phyloP scores from a whole-genome alignment of 2,113 vertebrate genomes.

The Thomomys bottae region DNA sequence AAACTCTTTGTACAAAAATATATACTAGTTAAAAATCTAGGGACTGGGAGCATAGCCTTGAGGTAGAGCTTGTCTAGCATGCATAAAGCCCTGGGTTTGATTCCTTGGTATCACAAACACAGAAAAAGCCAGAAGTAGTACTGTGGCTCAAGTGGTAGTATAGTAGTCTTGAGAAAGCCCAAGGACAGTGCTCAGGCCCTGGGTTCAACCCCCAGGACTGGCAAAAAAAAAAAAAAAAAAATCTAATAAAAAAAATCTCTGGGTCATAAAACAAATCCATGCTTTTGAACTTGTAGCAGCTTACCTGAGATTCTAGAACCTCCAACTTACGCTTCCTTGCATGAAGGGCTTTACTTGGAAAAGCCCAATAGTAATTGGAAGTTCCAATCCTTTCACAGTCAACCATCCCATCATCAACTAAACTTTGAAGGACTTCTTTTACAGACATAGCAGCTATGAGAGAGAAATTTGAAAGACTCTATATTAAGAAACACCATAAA shows the following conservation, averaged over 20 bases:
- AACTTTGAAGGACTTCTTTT: slow-evolving; percentile 96
- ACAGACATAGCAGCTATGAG: slow-evolving; percentile 94
- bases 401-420: slow-evolving; percentile 98
- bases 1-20: too few species aligned
- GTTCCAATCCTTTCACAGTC: slow-evolving; percentile 96
- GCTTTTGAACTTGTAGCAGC: neutral
- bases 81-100: too few species aligned
- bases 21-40: neutral
- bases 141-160: too few species aligned
- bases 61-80: too few species aligned
- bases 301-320: slow-evolving; percentile 93
- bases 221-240: too few species aligned
- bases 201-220: too few species aligned
- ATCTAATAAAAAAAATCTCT: neutral
- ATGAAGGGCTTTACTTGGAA: slow-evolving; percentile 96
- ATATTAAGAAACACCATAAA: slow-evolving; percentile 16
- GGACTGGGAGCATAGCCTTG: too few species aligned
- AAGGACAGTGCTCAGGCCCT: too few species aligned
- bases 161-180: too few species aligned
- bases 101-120: too few species aligned
- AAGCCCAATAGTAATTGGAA: slow-evolving; percentile 99
- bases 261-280: slow-evolving; percentile 27
- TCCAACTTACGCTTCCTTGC: slow-evolving; percentile 90
- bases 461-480: slow-evolving; percentile 27
- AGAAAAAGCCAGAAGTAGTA: too few species aligned